Base-by-base conservation (phyloP, 2,797 vertebrate species). In the Chloroceryle amazona region DNA sequence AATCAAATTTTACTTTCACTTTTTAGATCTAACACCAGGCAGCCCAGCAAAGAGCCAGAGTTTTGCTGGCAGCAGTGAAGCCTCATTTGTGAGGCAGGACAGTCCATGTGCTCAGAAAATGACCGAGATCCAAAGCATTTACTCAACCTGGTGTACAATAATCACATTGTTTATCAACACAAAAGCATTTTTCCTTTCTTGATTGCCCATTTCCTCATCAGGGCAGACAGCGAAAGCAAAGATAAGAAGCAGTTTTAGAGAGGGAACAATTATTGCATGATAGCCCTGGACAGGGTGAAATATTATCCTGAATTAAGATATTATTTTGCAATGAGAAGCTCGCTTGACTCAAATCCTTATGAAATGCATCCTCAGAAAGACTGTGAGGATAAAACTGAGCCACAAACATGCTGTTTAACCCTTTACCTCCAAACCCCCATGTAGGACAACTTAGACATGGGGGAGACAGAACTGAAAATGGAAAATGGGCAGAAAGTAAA, bases 1-100 rank as follows among this genome's bases (percentile, higher is more conserved):
- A 55, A 74, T 19, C 4, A 7, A 4, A 9, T 54, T 94, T 93
- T 86, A 65, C 29, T 94, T 96, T 96, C 94, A 7, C 23, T 95
- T 96, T 87, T 76, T 16, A 4, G 63, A 13, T 61, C 21, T 52
- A 70, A 31, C 2, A 63, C 42, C 58, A 54, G 35, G 54, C 13
- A 41, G 1, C 3, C 7, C 7, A 39, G 16, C 3, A 1, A 82
- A 28, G 13, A 67, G n/a, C 9, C 35, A 26, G 18, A 39, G 15
- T 8, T 86, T 21, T 11, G 14, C n/a, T 17, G 37, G 41, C 37
- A 72, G 51, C 60, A 22, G 29, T 0, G n/a, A 72, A 52, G 85
- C 6, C 15, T 72, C 37, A 12, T 26, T 22, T 5, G 1, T 21
- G 11, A 74, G 10, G 52, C 15, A 41, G 20, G 18, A 35, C 10